Evolutionary conservation across 2,888 invertebrate genomes (phyloP), one percentile per base, ranked within the genome.

Genomic region (Mythimna pallens): DNA sequence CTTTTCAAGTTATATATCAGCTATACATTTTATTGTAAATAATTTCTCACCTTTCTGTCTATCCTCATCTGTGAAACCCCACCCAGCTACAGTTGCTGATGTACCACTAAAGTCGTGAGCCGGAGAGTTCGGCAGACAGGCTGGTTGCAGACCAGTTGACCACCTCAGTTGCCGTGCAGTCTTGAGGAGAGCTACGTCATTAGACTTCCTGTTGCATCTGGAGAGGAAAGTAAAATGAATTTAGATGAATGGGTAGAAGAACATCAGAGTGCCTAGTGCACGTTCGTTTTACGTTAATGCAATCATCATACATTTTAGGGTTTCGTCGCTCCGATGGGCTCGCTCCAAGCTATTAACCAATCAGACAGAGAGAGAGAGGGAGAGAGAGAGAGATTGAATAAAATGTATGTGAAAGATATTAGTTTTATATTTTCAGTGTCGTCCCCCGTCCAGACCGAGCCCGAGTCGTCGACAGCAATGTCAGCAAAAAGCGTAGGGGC

Each of bases 21-120:
- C 17, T 17, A 20, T 20, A 20, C 4, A 50, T 4, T 50, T 50
- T 7, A 12, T 14, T 8, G 5, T 12, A 43, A 3, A 12, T 43
- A 9, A 58, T 22, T 30, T 14, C 90, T 89, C 89, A 97, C 98
- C 97, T 92, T 97, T 96, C 47, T 96, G 96, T 81, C 97, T 97
- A 87, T 98, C 97, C 92, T 98, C 98, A 81, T 98, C 95, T 0
- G 98, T 97, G 97, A 98, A 98, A 0, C 98, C 99, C 98, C 98
- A 99, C 9, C 99, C 99, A 36, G 98, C 98, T 0, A 98, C 98
- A 0, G 97, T 97, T 0, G 98, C 98, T 30, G 95, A 88, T 0
- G 92, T 90, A 0, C 97, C 97, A 65, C 96, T 96, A 84, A 97
- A 97, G 71, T 96, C 94, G 67, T 96, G 92, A 12, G 95, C 92